phyloP scores from a whole-genome alignment of 2,797 vertebrate genomes.

The Crenuchus spilurus region DNA sequence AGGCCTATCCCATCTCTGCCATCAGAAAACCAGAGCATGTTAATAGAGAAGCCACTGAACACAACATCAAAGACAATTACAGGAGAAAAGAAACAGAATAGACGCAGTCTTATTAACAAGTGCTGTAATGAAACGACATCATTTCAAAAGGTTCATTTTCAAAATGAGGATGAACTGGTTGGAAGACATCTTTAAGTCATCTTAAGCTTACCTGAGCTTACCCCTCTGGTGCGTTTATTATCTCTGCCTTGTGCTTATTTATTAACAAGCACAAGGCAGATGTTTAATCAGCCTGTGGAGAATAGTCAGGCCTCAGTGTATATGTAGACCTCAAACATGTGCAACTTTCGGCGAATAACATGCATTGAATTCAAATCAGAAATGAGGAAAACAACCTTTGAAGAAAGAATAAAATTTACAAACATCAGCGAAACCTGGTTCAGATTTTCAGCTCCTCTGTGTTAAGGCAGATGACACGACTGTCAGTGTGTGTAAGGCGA shows the following conservation, averaged over 20 bases:
- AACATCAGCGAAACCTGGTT: constrained; percentile 31
- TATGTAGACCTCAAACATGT: constrained; percentile 55
- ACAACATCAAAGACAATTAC: constrained; percentile 49
- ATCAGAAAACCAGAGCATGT: constrained; percentile 59
- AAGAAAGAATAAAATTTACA: constrained; percentile 10
- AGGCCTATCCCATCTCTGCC: constrained; percentile 65
- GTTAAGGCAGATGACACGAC: constrained; percentile 73
- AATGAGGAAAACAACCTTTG: constrained; percentile 28
- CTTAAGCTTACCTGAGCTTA: constrained; percentile 66
- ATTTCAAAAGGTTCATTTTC: constrained; percentile 49
- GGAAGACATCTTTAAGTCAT: constrained; percentile 63
- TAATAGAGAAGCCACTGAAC: constrained; percentile 47
- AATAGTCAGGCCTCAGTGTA: constrained; percentile 64
- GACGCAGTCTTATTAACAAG: neutral
- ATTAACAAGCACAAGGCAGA: constrained; percentile 67
- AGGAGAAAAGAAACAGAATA: neutral
- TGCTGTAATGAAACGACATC: constrained; percentile 18
- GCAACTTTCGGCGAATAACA: constrained; percentile 27
- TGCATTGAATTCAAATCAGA: constrained; percentile 27
- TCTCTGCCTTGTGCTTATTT: no score
- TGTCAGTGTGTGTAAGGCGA: constrained; percentile 59
- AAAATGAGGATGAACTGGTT: constrained; percentile 60
- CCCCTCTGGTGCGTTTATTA: no score
- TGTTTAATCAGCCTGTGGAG: constrained; percentile 69
- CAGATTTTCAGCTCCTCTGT: constrained; percentile 65